These are phyloP conservation scores for Tachysurus fulvidraco DNA, from an alignment of 2,113 vertebrate genomes.

Conservation along the genomic window DNA sequence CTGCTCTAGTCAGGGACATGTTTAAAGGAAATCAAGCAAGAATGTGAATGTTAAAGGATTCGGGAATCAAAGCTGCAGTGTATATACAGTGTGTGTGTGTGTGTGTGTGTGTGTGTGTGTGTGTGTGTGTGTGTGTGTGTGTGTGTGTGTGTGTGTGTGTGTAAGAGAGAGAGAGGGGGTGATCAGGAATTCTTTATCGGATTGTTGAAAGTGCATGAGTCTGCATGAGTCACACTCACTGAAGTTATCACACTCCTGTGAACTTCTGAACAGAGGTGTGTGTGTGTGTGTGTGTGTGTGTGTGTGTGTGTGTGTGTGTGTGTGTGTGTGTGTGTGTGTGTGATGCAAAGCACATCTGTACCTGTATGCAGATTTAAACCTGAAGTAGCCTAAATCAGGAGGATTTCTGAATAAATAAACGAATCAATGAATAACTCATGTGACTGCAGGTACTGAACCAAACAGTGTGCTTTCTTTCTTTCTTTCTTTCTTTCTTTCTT, in stretches of 20 bases:
- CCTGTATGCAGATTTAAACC: background rate
- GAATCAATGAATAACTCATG: background rate
- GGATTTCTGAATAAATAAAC: background rate
- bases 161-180: background rate
- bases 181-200: background rate
- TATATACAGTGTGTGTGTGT: background rate
- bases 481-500: too few relatives aligned
- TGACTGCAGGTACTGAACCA: too few relatives aligned
- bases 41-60: background rate
- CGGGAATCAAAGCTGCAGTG: background rate
- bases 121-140: background rate
- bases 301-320: conserved; percentile 13
- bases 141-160: background rate
- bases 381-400: background rate
- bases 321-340: conserved; percentile 2
- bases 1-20: background rate
- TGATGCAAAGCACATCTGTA: background rate
- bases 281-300: conserved; percentile 15
- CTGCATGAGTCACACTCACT: background rate
- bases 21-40: background rate
- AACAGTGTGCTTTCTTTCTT: too few relatives aligned
- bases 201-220: background rate
- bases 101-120: conserved; percentile 1
- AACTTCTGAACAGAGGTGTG: background rate
- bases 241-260: background rate